These are phyloP conservation scores for Drosophila nr. perissopoda DNA, from an alignment of 2,888 invertebrate species.

Conservation along the genomic window DNA sequence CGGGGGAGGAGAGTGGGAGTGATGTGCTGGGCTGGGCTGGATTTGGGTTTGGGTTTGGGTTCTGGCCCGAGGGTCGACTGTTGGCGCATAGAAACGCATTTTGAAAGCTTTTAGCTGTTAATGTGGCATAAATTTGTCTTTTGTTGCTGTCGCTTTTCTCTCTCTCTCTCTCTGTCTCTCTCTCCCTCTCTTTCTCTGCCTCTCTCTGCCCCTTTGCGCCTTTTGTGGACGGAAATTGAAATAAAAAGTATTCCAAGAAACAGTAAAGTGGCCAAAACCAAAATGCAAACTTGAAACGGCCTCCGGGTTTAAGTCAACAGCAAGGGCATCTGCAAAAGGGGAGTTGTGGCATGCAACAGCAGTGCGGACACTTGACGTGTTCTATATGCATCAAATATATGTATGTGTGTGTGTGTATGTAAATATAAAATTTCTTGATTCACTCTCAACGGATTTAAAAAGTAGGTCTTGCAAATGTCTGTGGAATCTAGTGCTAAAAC, in stretches of 20 bases:
- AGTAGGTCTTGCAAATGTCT: conserved; percentile 1
- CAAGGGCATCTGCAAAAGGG: neutral
- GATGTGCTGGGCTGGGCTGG: conserved; percentile 3
- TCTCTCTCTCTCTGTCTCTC: neutral
- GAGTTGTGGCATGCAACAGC: conserved; percentile 55
- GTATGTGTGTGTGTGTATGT: neutral
- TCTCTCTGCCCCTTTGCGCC: neutral
- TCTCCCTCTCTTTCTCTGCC: neutral
- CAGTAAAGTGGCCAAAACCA: conserved; percentile 54
- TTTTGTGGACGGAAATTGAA: conserved; percentile 76
- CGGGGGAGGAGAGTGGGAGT: neutral
- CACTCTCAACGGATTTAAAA: conserved; percentile 39
- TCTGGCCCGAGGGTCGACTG: conserved; percentile 50
- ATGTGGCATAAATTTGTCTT: conserved; percentile 82
- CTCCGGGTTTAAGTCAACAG: conserved; percentile 44
- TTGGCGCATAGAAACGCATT: conserved; percentile 75
- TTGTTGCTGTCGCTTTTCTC: conserved; percentile 35
- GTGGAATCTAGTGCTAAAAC: neutral
- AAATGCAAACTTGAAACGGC: conserved; percentile 63
- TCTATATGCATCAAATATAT: conserved; percentile 46
- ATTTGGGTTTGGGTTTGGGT: neutral
- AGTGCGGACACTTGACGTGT: conserved; percentile 56
- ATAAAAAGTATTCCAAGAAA: conserved; percentile 68
- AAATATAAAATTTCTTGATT: conserved; percentile 58
- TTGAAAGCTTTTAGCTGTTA: conserved; percentile 81